phyloP scores from a whole-genome alignment of 2,888 invertebrate species.

The Cataglyphis cursor region DNA sequence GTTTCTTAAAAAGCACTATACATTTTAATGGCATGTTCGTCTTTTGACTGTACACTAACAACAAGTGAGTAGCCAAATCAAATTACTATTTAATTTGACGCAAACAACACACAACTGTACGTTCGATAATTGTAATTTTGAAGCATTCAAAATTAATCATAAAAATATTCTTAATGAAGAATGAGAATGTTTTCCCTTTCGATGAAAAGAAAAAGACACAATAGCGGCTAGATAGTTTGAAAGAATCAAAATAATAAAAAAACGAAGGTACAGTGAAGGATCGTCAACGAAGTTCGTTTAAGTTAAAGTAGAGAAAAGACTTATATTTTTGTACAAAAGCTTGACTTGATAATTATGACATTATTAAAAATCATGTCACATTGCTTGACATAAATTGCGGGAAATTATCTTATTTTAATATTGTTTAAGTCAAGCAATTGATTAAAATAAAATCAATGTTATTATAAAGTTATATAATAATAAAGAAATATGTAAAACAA shows the following conservation, averaged over 20 bases:
- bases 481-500: no score
- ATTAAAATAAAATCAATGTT: no score
- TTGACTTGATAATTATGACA: not conserved
- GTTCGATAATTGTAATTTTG: not conserved
- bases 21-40: not conserved
- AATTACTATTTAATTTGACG: not conserved
- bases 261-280: not conserved
- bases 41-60: not conserved
- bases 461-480: no score
- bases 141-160: not conserved
- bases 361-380: not conserved
- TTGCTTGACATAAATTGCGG: not conserved
- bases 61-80: not conserved
- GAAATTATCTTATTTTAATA: not conserved
- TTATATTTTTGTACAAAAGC: not conserved
- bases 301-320: not conserved
- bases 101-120: not conserved
- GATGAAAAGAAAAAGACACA: not conserved
- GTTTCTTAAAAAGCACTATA: slow-evolving; percentile 5
- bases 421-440: no score
- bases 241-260: not conserved
- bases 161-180: not conserved
- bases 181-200: not conserved
- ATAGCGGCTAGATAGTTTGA: not conserved
- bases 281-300: not conserved